A percentile compares a stretch with the other conserved stretches of the same genome.
Conservation (phyloP, 2,113 vertebrate genomes). For the Percopsis transmontana region DNA sequence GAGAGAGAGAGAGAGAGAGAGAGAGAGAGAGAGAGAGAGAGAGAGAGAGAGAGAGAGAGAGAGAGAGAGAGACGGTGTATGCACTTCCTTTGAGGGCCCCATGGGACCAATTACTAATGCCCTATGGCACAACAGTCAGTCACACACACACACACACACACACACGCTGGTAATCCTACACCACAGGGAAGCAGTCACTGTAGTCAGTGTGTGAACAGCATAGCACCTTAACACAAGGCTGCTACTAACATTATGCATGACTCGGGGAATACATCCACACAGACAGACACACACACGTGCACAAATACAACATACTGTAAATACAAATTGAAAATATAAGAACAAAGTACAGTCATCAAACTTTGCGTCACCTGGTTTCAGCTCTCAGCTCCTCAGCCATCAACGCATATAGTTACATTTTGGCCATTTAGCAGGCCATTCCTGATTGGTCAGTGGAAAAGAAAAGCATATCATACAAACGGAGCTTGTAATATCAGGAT, state of each 20-base stretch:
- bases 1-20: not conserved
- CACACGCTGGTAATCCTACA: conserved; percentile 8
- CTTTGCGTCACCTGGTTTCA: too few relatives aligned
- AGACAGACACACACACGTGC: conserved; percentile 1
- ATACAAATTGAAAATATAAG: not conserved
- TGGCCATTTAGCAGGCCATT: too few relatives aligned
- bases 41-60: not conserved
- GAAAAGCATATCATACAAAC: too few relatives aligned
- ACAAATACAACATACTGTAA: not conserved
- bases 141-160: conserved; percentile 5
- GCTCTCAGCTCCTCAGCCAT: too few relatives aligned
- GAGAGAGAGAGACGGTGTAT: conserved; percentile 40
- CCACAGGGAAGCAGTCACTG: conserved; percentile 6
- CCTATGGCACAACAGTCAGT: conserved; percentile 25
- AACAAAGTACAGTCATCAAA: too few relatives aligned
- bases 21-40: not conserved
- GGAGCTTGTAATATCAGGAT: too few relatives aligned
- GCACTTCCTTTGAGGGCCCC: conserved; percentile 47
- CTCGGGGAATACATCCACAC: conserved; percentile 16
- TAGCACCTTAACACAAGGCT: conserved; percentile 41
- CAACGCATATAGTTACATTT: too few relatives aligned
- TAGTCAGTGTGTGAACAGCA: conserved; percentile 40
- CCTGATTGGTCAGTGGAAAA: too few relatives aligned
- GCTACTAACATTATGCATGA: conserved; percentile 43
- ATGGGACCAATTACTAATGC: conserved; percentile 60